Percentiles rank a stretch among this genome's conserved stretches.
phyloP scores from a whole-genome alignment of 2,797 vertebrate species.

The Alosa sapidissima region DNA sequence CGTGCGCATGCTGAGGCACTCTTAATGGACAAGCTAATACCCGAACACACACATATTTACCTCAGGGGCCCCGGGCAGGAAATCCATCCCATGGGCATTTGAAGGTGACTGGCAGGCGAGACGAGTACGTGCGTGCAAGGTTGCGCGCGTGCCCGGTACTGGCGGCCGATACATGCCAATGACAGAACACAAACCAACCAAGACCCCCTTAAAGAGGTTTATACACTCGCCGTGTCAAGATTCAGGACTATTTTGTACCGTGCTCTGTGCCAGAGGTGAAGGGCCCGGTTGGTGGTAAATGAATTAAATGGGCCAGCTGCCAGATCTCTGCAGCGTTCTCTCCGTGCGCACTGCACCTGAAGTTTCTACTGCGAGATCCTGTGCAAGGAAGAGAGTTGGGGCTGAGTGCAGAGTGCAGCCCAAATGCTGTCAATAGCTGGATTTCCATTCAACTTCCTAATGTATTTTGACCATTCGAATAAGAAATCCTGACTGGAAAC shows the following conservation, averaged over 20 bases:
- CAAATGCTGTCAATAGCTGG: neutral
- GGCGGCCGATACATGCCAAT: slow-evolving; percentile 56
- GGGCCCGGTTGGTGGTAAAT: slow-evolving; percentile 69
- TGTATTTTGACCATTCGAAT: no score
- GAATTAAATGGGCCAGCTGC: slow-evolving; percentile 72
- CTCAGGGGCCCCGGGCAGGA: neutral
- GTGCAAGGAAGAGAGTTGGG: neutral
- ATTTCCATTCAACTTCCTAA: no score
- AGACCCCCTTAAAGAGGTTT: slow-evolving; percentile 59
- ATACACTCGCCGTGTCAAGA: slow-evolving; percentile 70
- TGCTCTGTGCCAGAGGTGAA: slow-evolving; percentile 64
- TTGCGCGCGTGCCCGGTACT: slow-evolving; percentile 52
- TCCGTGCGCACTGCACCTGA: slow-evolving; percentile 36
- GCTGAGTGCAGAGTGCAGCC: slow-evolving; percentile 35
- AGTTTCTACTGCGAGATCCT: neutral
- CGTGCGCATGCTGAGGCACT: neutral
- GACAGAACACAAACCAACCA: slow-evolving; percentile 68
- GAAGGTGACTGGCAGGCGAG: neutral
- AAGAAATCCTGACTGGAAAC: no score
- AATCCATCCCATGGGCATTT: neutral
- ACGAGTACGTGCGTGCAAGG: neutral
- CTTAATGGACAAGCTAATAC: slow-evolving; percentile 20
- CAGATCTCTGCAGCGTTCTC: slow-evolving; percentile 50
- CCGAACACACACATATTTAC: slow-evolving; percentile 18
- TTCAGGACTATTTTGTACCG: slow-evolving; percentile 63